phyloP scores from a whole-genome alignment of 1,140 invertebrate genomes.

The Vanessa tameamea region DNA sequence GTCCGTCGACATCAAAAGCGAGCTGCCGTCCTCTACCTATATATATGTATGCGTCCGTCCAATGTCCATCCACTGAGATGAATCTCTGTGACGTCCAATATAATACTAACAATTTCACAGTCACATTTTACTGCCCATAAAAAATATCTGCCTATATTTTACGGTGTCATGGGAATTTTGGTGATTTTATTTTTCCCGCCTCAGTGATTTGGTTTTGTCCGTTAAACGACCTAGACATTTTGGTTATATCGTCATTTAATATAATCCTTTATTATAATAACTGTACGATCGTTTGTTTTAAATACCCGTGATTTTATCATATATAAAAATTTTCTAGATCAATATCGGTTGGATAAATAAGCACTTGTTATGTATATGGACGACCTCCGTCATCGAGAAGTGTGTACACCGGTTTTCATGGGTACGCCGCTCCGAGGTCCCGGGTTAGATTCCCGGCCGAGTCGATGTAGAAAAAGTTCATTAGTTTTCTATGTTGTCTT shows the following conservation, averaged over 20 bases:
- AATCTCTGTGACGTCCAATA: slow-evolving; percentile 42
- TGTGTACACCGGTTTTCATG: too few relatives aligned
- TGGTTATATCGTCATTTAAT: slow-evolving; percentile 30
- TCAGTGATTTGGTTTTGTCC: slow-evolving; percentile 41
- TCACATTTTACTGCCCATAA: slow-evolving; percentile 63
- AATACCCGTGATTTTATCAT: not conserved
- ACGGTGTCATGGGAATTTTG: slow-evolving; percentile 45
- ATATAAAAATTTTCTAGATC: not conserved
- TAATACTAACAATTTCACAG: slow-evolving; percentile 54
- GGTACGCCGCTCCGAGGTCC: too few relatives aligned
- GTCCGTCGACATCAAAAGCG: not conserved
- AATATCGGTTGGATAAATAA: too few relatives aligned
- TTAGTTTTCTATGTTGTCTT: too few relatives aligned
- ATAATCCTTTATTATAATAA: slow-evolving; percentile 28
- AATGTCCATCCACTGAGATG: slow-evolving; percentile 38
- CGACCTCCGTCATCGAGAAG: too few relatives aligned
- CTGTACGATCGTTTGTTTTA: not conserved
- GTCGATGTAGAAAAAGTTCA: too few relatives aligned
- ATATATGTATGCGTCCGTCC: not conserved
- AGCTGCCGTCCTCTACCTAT: not conserved
- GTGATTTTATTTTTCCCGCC: slow-evolving; percentile 48
- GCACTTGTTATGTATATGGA: too few relatives aligned
- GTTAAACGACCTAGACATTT: slow-evolving; percentile 36
- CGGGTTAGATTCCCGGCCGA: too few relatives aligned
- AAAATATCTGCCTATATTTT: slow-evolving; percentile 60